These are phyloP conservation scores for Virgularia gustaviana DNA, from an alignment of 92 coral and sea anemone genomes.

Conservation along the genomic window DNA sequence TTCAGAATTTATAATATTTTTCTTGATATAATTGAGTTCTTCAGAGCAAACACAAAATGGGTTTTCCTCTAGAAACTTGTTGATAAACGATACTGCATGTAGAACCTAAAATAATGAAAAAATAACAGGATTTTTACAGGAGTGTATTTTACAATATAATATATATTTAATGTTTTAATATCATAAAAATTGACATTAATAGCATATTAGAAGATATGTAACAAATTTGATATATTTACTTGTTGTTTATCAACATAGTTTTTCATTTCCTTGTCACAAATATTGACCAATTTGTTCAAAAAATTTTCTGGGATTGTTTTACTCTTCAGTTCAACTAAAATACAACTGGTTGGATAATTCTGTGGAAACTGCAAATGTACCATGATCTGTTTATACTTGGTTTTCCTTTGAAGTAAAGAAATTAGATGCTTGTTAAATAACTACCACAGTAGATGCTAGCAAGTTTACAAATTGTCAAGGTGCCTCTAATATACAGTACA, in stretches of 20 bases:
- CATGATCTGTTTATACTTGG: constrained; percentile 72
- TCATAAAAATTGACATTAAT: no score
- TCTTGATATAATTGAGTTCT: constrained; percentile 76
- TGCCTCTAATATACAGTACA: no score
- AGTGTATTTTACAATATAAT: not conserved
- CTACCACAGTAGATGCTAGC: not conserved
- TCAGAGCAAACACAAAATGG: constrained; percentile 93
- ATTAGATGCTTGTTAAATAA: not conserved
- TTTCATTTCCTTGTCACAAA: constrained; percentile 85
- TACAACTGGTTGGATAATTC: constrained; percentile 63
- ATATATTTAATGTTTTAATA: not conserved
- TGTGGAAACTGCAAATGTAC: constrained; percentile 82
- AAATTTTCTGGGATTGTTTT: constrained; percentile 79
- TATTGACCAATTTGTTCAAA: constrained; percentile 66
- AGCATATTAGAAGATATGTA: not conserved
- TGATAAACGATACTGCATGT: constrained; percentile 60
- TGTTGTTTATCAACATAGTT: constrained; percentile 75
- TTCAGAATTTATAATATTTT: constrained; percentile 58
- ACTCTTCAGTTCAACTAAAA: constrained; percentile 80
- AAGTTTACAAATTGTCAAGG: not conserved
- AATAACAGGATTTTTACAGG: not conserved
- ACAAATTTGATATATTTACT: no score
- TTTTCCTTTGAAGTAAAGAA: constrained; percentile 52
- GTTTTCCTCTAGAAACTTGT: constrained; percentile 89
- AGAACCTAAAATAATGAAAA: constrained; percentile 55